Evolutionary conservation across 2,888 invertebrate species (phyloP).

Genomic region (Hesperia comma): DNA sequence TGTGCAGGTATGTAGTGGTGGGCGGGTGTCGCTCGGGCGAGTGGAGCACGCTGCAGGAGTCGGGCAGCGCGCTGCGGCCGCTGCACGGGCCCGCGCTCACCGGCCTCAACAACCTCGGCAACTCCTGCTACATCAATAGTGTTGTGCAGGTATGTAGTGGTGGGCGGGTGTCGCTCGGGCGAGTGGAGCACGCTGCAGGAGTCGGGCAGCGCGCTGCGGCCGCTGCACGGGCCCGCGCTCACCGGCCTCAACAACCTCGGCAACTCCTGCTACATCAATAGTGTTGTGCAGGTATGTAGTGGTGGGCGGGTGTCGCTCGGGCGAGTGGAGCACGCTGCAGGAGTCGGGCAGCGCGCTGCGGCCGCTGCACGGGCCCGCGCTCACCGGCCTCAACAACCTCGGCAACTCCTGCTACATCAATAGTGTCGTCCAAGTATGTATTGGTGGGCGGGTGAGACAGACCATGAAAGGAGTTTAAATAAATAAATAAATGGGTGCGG

Average conservation of each 20-base stretch:
- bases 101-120: slow-evolving; percentile 97
- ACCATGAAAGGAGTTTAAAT: too few species aligned
- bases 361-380: slow-evolving; percentile 95
- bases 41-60: slow-evolving; percentile 96
- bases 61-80: slow-evolving; percentile 91
- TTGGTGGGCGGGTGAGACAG: too few species aligned
- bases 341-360: slow-evolving; percentile 93
- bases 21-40: slow-evolving; percentile 98
- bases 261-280: slow-evolving; percentile 99
- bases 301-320: too few species aligned
- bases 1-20: slow-evolving; percentile 86
- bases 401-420: slow-evolving; percentile 99
- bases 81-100: slow-evolving; percentile 96
- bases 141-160: slow-evolving; percentile 89
- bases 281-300: slow-evolving; percentile 90
- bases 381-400: slow-evolving; percentile 96
- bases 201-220: slow-evolving; percentile 91
- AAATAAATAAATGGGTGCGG: too few species aligned
- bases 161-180: slow-evolving; percentile 95
- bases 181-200: slow-evolving; percentile 98
- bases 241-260: slow-evolving; percentile 98
- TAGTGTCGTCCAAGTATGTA: slow-evolving; percentile 92
- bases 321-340: slow-evolving; percentile 97
- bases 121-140: slow-evolving; percentile 99
- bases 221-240: slow-evolving; percentile 94